Evolutionary conservation across 2,797 vertebrate genomes (phyloP).

Genomic region (Mareca strepera): DNA sequence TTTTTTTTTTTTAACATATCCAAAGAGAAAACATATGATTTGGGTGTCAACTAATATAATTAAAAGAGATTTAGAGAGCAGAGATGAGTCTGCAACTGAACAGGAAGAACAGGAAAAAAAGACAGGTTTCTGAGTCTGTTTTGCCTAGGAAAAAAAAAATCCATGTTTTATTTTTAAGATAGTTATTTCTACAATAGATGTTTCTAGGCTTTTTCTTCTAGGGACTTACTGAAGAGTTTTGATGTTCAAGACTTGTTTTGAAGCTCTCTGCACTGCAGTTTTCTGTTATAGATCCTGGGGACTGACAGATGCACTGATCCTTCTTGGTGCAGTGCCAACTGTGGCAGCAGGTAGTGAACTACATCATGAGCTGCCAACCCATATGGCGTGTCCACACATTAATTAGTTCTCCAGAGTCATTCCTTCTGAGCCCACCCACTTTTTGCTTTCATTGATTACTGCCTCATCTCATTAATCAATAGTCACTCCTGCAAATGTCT

Average conservation of each 20-base stretch:
- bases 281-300: neutral
- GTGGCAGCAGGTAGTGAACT: conserved; percentile 43
- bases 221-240: neutral
- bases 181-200: neutral
- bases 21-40: neutral
- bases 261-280: neutral
- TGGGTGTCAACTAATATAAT: neutral
- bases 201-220: neutral
- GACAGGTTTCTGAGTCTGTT: neutral
- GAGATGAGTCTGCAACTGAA: fast-evolving
- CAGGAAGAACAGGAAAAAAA: neutral
- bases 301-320: conserved; percentile 33
- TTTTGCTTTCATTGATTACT: conserved; percentile 21
- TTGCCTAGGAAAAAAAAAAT: neutral
- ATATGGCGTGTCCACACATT: conserved; percentile 46
- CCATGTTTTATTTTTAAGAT: neutral
- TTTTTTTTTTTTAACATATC: neutral
- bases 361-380: fast-evolving
- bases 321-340: conserved; percentile 27
- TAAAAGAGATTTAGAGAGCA: neutral
- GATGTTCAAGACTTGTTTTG: neutral
- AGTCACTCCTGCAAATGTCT: neutral
- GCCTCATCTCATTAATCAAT: conserved; percentile 1
- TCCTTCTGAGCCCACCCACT: conserved; percentile 36
- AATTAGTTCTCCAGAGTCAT: conserved; percentile 35